Evolutionary conservation across 2,888 invertebrate species (phyloP), one percentile per base, ranked within the genome.

Genomic region (Sinhomidia bicolor): DNA sequence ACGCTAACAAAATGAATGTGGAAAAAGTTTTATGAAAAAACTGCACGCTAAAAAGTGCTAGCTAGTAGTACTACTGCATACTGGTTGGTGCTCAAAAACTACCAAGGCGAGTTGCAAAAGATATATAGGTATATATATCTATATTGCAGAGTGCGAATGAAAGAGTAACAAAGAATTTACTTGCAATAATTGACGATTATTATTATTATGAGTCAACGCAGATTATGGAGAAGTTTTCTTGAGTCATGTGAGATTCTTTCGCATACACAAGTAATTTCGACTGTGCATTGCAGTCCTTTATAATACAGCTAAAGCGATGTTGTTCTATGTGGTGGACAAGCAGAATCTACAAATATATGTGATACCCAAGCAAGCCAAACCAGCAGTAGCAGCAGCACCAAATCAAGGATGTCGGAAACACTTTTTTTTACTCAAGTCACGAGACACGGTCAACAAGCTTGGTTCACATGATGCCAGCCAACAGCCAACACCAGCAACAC

Each of bases 231-330:
- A 47, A 36, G 36, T 51, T 47, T 36, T 9, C 32, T 44, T 29
- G 51, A 83, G 83, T 83, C 83, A 83, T 83, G 83, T 83, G 83
- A 83, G 83, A n/a, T n/a, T n/a, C n/a, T n/a, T 51, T 82, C 20
- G 41, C 29, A 65, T 2, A 47, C 5, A 47, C 44, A 47, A 47
- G 10, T 12, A 47, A 47, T 36, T 7, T 36, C 7, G 7, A 3
- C 36, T 36, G 7, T 36, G 36, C 36, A 5, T 36, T 36, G 3
- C 36, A 36, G 41, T 9, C 41, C 41, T 9, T 41, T 6, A 41
- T 41, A 41, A 41, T 12, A 47, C 14, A 47, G n/a, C 7, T 47
- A 12, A 47, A 5, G 7, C 47, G 12, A 2, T n/a, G n/a, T n/a
- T n/a, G n/a, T n/a, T n/a, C n/a, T n/a, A n/a, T n/a, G n/a, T n/a